Evolutionary conservation across 1,140 invertebrate genomes (phyloP).

Genomic region (Daktulosphaira vitifoliae): DNA sequence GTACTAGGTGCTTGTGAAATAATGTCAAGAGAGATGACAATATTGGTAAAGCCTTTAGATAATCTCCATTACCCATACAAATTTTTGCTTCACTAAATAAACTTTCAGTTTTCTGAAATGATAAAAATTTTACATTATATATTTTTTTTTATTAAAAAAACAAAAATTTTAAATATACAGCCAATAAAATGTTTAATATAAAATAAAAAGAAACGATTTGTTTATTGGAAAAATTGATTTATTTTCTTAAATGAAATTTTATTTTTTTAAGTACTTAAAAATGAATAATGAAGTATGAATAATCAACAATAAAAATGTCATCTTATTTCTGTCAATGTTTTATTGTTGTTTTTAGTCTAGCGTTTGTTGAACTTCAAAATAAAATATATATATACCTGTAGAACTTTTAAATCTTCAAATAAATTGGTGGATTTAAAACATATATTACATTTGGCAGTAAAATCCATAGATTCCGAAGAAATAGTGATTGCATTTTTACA

Average conservation of each 20-base stretch:
- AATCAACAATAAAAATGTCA: too few relatives aligned
- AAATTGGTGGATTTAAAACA: slow-evolving; percentile 64
- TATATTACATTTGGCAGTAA: slow-evolving; percentile 59
- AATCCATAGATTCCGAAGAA: slow-evolving; percentile 55
- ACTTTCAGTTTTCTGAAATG: slow-evolving; percentile 61
- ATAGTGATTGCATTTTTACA: slow-evolving; percentile 56
- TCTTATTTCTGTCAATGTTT: neutral
- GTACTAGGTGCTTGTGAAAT: slow-evolving; percentile 59
- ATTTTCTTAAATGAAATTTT: slow-evolving; percentile 5
- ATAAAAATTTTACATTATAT: neutral
- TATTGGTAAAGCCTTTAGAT: slow-evolving; percentile 55
- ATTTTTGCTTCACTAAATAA: slow-evolving; percentile 56
- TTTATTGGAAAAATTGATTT: neutral
- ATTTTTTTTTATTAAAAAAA: neutral
- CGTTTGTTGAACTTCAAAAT: neutral
- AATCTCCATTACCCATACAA: slow-evolving; percentile 54
- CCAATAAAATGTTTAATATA: neutral
- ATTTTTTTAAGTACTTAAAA: too few relatives aligned
- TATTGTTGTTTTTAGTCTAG: slow-evolving; percentile 1
- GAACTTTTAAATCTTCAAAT: slow-evolving; percentile 63
- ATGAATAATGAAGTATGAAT: too few relatives aligned
- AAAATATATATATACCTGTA: slow-evolving; percentile 45
- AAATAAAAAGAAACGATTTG: neutral
- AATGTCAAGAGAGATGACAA: slow-evolving; percentile 56
- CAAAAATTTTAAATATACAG: neutral